These are phyloP conservation scores for Perizoma flavofasciatum DNA, from an alignment of 2,888 invertebrate species.

Conservation along the genomic window DNA sequence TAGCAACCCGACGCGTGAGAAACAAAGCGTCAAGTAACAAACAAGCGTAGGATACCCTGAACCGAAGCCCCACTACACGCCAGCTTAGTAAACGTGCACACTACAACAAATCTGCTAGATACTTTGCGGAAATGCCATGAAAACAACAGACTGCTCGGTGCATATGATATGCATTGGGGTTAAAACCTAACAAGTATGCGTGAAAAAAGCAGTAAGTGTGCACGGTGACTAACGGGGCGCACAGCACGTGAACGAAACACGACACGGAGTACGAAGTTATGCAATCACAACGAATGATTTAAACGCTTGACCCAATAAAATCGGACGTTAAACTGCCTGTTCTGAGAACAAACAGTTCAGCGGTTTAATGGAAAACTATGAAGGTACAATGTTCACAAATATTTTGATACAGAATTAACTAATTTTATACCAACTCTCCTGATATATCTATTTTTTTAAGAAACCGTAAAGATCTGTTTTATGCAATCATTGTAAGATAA, in stretches of 20 bases:
- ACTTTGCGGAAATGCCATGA: constrained; percentile 11
- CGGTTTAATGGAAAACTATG: constrained; percentile 23
- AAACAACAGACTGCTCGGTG: constrained; percentile 14
- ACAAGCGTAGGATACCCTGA: constrained; percentile 47
- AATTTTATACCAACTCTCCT: neutral
- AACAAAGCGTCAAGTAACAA: constrained; percentile 56
- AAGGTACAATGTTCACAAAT: constrained; percentile 19
- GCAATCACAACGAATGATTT: constrained; percentile 54
- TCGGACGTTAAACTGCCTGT: constrained; percentile 39
- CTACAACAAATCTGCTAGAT: constrained; percentile 19
- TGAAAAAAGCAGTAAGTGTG: constrained; percentile 43
- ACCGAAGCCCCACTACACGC: constrained; percentile 40
- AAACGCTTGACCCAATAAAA: constrained; percentile 56
- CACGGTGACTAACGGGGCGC: constrained; percentile 51
- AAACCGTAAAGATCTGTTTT: neutral
- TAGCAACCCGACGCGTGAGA: constrained; percentile 57
- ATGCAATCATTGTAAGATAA: constrained; percentile 3
- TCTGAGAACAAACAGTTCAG: constrained; percentile 38
- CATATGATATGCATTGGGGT: constrained; percentile 22
- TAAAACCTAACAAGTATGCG: constrained; percentile 17
- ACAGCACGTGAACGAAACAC: constrained; percentile 56
- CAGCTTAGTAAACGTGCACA: constrained; percentile 24
- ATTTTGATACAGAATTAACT: constrained; percentile 6
- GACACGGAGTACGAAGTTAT: constrained; percentile 46
- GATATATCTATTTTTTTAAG: neutral